These are phyloP conservation scores for Pipistrellus pipistrellus DNA, from an alignment of 2,797 vertebrate species.

Conservation along the genomic window DNA sequence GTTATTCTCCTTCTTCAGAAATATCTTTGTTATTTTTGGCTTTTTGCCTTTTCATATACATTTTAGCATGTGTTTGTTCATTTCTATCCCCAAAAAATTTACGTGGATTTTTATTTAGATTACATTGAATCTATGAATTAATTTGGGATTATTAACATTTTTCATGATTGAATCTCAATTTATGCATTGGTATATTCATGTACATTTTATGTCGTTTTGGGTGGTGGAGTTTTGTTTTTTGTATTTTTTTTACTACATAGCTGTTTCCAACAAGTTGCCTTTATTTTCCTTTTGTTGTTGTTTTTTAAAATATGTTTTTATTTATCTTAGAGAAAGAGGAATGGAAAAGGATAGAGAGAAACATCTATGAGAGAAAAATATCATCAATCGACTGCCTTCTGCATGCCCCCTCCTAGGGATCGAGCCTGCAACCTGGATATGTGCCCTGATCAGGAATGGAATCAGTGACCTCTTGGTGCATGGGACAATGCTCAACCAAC, in stretches of 20 bases:
- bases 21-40: neutral
- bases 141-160: constrained; percentile 8
- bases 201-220: neutral
- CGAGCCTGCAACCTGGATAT: neutral
- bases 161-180: neutral
- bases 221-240: neutral
- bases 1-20: neutral
- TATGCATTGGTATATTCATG: neutral
- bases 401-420: neutral
- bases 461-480: neutral
- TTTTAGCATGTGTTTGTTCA: neutral
- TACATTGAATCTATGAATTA: neutral
- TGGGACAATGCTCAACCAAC: neutral
- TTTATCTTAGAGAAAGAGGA: neutral
- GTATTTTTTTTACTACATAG: neutral
- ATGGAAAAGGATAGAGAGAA: neutral
- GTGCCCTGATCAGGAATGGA: neutral
- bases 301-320: neutral
- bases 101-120: neutral
- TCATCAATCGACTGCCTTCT: neutral
- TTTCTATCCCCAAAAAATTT: neutral
- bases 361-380: neutral
- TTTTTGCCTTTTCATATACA: neutral
- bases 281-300: neutral
- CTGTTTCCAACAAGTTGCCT: neutral